Evolutionary conservation across 2,888 invertebrate genomes (phyloP), one percentile per base, ranked within the genome.

Genomic region (Blera fallax): DNA sequence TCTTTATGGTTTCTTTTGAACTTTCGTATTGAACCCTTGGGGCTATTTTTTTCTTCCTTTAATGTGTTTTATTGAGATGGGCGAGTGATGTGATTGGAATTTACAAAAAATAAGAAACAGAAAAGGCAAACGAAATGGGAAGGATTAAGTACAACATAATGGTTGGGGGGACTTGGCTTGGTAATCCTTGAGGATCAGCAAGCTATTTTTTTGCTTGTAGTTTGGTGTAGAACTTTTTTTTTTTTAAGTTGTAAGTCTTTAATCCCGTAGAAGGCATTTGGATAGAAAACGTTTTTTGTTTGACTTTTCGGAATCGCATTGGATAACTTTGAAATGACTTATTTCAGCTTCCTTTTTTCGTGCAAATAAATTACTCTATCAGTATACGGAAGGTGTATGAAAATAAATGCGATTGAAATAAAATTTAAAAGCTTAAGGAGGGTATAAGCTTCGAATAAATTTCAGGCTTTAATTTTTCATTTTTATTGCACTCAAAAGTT

Each of bases 41-140:
- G 78, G 64, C 40, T 65, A 32, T 29, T 72, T 70, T 40, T 52
- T 29, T 72, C 64, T 40, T 52, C 29, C 14, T 64, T 77, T 65
- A 78, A 72, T 82, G 72, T 43, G 29, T 83, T 83, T 65, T 78
- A 83, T 78, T 73, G 78, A 73, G 65, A 78, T 78, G 78, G 67
- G 65, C 78, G 65, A 83, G 72, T 73, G 64, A 78, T 78, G 82
- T 67, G 82, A 67, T 82, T 67, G 60, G 65, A 72, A 83, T 72
- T 62, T 62, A 52, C 52, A 65, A 27, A 45, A 48, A 48, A 10
- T 34, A 52, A 16, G 11, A 45, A 45, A 48, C 11, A 11, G 14
- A 60, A 54, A 58, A 34, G 40, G 50, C 62, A 14, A 32, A 54
- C 21, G 4, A 73, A 62, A 74, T 45, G 29, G 16, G 45, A 45